phyloP scores from a whole-genome alignment of 1,140 invertebrate species.

The Venturia canescens region DNA sequence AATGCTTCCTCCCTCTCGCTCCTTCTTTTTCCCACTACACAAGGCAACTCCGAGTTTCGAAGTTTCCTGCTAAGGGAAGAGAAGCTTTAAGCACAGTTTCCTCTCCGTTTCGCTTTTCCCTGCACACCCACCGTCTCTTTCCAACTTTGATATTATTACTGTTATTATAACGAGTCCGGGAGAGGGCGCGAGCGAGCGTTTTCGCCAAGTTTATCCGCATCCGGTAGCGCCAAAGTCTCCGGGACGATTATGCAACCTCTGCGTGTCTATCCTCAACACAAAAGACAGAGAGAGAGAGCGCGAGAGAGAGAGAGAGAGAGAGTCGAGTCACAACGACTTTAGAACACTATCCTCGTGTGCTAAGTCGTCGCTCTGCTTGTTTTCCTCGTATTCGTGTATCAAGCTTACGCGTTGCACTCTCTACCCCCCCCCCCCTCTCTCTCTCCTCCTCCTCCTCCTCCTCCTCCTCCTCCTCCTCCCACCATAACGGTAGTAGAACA shows the following conservation, averaged over 20 bases:
- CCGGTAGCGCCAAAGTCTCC: conserved; percentile 58
- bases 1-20: neutral
- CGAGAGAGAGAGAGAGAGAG: neutral
- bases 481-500: conserved; percentile 55
- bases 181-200: conserved; percentile 46
- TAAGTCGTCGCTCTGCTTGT: conserved; percentile 4
- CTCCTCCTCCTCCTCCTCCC: conserved; percentile 25
- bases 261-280: conserved; percentile 17
- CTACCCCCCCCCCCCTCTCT: neutral
- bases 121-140: conserved; percentile 52
- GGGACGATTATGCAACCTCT: conserved; percentile 70
- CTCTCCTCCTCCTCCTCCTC: neutral
- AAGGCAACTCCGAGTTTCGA: conserved; percentile 9
- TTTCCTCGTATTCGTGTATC: neutral
- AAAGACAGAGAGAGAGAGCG: conserved; percentile 27
- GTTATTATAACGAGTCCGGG: conserved; percentile 36
- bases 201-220: conserved; percentile 62
- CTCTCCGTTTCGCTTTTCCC: neutral
- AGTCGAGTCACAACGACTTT: neutral
- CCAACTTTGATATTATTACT: conserved; percentile 47
- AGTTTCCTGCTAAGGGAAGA: conserved; percentile 34
- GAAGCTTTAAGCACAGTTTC: conserved; percentile 23
- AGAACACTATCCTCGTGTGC: conserved; percentile 32
- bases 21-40: neutral
- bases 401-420: conserved; percentile 4